These are phyloP conservation scores for Lichenostomus cassidix DNA, from an alignment of 2,113 vertebrate species.

Conservation along the genomic window DNA sequence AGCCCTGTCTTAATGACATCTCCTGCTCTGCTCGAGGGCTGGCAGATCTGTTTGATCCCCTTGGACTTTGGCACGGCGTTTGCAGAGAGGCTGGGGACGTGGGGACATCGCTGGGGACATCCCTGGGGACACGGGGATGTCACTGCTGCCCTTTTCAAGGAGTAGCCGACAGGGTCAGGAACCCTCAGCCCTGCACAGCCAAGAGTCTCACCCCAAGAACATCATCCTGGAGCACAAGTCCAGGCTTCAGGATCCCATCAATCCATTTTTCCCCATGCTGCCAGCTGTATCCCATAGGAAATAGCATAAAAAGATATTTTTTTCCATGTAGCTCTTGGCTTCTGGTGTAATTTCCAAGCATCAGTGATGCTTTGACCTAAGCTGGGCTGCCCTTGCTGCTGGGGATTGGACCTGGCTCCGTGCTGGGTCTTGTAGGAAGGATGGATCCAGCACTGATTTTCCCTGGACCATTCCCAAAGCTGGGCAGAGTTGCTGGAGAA, in stretches of 20 bases:
- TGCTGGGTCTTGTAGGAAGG: neutral
- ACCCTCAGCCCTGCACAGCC: neutral
- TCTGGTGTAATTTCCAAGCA: neutral
- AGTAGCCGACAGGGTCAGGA: neutral
- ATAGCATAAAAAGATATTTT: neutral
- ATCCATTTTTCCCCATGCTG: neutral
- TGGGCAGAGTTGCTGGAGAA: neutral
- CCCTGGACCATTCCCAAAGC: neutral
- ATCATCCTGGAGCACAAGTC: accelerated
- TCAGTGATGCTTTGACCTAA: neutral
- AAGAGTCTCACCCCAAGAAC: neutral
- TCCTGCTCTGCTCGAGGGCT: neutral
- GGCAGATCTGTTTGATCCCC: neutral
- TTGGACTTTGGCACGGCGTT: neutral
- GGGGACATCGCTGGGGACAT: neutral
- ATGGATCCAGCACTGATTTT: neutral
- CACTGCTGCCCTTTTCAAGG: neutral
- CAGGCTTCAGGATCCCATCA: neutral
- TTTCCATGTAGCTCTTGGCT: neutral
- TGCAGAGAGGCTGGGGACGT: neutral
- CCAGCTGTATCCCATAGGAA: neutral
- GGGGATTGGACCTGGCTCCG: neutral
- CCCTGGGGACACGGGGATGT: neutral
- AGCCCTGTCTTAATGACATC: neutral
- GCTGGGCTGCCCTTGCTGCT: neutral